Base-by-base conservation (phyloP, 2,888 invertebrate genomes). In the Tinea trinotella region DNA sequence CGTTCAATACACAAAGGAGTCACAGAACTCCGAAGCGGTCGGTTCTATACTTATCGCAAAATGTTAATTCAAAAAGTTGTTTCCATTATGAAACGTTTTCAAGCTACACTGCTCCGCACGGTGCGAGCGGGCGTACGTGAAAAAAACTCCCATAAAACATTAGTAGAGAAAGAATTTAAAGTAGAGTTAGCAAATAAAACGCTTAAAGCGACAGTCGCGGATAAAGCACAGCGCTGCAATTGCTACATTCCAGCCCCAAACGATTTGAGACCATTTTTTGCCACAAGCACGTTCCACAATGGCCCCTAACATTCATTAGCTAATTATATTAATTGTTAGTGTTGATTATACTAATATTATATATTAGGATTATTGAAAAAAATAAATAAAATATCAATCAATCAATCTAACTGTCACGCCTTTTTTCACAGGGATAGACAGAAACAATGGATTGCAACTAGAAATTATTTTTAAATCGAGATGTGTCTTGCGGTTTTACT, bases 51-150 rank as follows among this genome's bases (percentile, higher is more conserved):
- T 72, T 71, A 74, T 73, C 68, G 72, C 71, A 24, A 50, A 50
- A 76, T 75, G 77, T 76, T 80, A 78, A 81, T 83, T 83, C 75
- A 82, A 76, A 84, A 83, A 83, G 82, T 83, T 78, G 75, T 72
- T 82, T 82, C 76, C 79, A 81, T 82, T 81, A 75, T 65, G 64
- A 61, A 73, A 69, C 71, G 68, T 66, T 76, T 70, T 76, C 71
- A 69, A 71, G 71, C 67, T 68, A 67, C 67, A 69, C 65, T 71
- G 68, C 64, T 64, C 60, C 62, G 65, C 60, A 57, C 60, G 56
- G n/a, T 56, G 30, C 52, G 35, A 65, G 67, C 64, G 67, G 67
- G 66, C 66, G 68, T 62, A 50, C 50, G 50, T 24, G 53, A 66
- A 66, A 70, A 69, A 52, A 71, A 72, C 71, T 74, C 68, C 68